Base-by-base conservation (phyloP, 37 sponge, comb jelly and placozoan genomes). In the Haliclona indistincta region DNA sequence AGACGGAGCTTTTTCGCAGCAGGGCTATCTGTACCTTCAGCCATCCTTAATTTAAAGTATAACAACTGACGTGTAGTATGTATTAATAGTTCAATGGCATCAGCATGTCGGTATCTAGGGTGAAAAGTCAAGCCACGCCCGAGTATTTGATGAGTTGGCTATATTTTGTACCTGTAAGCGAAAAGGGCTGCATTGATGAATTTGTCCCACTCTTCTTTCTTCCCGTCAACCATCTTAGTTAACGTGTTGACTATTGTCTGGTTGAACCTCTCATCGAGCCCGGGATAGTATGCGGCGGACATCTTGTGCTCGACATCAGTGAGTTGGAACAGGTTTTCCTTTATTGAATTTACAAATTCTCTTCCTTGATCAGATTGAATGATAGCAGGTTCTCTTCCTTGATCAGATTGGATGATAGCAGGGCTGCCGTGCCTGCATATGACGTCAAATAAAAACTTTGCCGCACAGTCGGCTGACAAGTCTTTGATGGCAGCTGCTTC, bases 181-280 rank as follows among this genome's bases (percentile, higher is more conserved):
- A 77, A 77, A 2, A 77, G 67, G 3, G 32, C 67, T n/a, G 53
- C 20, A 35, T 35, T 36, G 29, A 64, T 29, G 19, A 42, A 36
- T 10, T 63, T 47, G 28, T 77, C 78, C 78, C 73, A 81, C 56
- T 81, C 65, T 26, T 61, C 68, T 56, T 67, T 56, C 3, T 67
- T n/a, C 1, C 47, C 38, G 35, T 33, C 53, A 4, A 44, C 58
- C 13, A 64, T 23, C 52, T 79, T 68, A 20, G 34, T 55, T 22
- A 79, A 38, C 3, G 29, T 28, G 62, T 32, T 60, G 29, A 68
- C 70, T 22, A 79, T 17, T 69, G 70, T 79, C 26, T 52, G 70
- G 61, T 79, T 79, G 25, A 79, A 69, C 38, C 61, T 38, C 70
- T 68, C 80, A 36, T 51, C 69, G 17, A 79, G 56, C 26, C 80